Evolutionary conservation across 2,113 vertebrate species (phyloP), one percentile per base, ranked within the genome.

Genomic region (Megaceryle torquata): DNA sequence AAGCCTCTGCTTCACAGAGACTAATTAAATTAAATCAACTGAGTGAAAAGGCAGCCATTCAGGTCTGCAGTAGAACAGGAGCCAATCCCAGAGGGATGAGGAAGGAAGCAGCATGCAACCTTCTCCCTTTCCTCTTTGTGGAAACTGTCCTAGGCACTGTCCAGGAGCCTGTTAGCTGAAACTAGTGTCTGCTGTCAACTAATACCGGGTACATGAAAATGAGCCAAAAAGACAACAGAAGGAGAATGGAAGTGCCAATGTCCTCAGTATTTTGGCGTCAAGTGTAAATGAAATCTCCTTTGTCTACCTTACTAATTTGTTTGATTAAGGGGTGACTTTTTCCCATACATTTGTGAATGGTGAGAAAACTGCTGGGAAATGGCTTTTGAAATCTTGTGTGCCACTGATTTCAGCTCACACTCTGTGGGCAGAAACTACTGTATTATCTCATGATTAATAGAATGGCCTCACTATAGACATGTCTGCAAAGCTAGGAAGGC

Each of bases 21-120:
- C 95, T 97, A 97, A 97, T 97, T 97, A 97, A 97, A 96, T 97
- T 96, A 97, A 94, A 95, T 80, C 94, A 97, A n/a, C 88, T 88
- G 90, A 95, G 79, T 96, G 91, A 94, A 97, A 96, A 96, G 72
- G 63, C 95, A 95, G 86, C 41, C 63, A 91, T 90, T 95, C 90
- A 95, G 95, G 88, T 97, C 91, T 93, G 61, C 85, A 86, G 61
- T 5, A 93, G 91, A 96, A 61, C 82, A 94, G 86, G 81, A 94
- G 51, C 24, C 83, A 91, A 2, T 97, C 90, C 96, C 95, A 93
- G 60, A 93, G 93, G 95, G 51, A 96, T 60, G 72, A 77, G 63
- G 68, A 92, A 95, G 72, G 39, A 78, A 84, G 67, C 64, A 90
- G 72, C 82, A 88, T 93, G 88, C 29, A 78, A 88, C 44, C 76